Conservation (phyloP, 2,888 invertebrate species). For the Spilosoma lubricipeda region DNA sequence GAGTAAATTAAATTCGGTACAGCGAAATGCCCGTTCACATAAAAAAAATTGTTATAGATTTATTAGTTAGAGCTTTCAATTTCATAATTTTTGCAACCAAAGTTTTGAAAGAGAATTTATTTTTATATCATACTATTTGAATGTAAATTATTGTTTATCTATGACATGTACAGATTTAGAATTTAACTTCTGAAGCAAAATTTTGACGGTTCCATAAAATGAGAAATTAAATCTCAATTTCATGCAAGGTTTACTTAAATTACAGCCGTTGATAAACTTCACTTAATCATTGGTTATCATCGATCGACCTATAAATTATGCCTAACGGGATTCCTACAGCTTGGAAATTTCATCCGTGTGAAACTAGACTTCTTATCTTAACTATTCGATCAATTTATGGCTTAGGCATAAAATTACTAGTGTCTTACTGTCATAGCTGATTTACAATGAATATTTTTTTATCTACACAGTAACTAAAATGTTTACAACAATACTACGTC, state of each 20-base stretch:
- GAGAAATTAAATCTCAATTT: background rate
- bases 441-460: background rate
- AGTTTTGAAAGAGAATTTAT: too few species aligned
- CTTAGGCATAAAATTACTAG: background rate
- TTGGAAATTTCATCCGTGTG: slow-evolving; percentile 9
- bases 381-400: background rate
- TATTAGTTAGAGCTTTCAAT: too few species aligned
- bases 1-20: too few species aligned
- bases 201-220: background rate
- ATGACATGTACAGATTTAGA: background rate
- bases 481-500: too few species aligned
- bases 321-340: slow-evolving; percentile 10
- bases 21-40: too few species aligned
- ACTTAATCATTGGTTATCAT: slow-evolving; percentile 6
- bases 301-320: slow-evolving; percentile 6
- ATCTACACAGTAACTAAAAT: background rate
- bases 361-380: slow-evolving; percentile 6
- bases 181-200: background rate
- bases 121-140: too few species aligned
- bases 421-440: background rate
- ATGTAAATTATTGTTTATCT: background rate
- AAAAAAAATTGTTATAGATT: too few species aligned
- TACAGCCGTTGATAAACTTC: background rate
- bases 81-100: too few species aligned
- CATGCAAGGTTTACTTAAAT: background rate